Evolutionary conservation across 2,113 vertebrate species (phyloP), one percentile per base, ranked within the genome.

Genomic region (Tetraodon nigroviridis): DNA sequence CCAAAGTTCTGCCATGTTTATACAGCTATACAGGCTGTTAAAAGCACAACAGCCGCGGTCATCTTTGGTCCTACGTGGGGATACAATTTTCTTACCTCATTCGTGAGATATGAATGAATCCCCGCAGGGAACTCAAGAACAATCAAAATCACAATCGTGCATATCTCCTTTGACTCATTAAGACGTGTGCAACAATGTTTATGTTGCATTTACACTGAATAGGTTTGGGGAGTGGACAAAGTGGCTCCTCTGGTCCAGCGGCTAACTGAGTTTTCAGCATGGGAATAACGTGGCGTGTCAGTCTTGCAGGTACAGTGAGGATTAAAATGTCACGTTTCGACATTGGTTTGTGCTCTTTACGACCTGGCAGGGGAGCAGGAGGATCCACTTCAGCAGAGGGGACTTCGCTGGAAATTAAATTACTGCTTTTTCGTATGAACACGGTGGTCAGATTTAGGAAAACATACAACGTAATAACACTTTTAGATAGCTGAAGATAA

Each of bases 371-470:
- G 80, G 69, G 81, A 86, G 74, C 68, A 55, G 58, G 21, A 55
- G 73, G 80, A 82, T 77, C 61, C 5, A 29, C 73, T 87, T 81
- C 72, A 83, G 80, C 76, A 58, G 67, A 73, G 65, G 63, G 49
- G 81, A 75, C 74, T 69, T 69, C 61, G 63, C 70, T 87, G 83
- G 84, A 90, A 88, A 89, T 88, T 88, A 57, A 89, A 88, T 89
- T 86, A 88, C 63, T 54, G 58, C 58, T 79, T 69, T 76, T 83
- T 70, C 66, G 78, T 59, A 76, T 60, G 29, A 55, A 45, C 71
- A 64, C 48, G 58, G 65, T 84, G 70, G 69, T 83, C 78, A 74
- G 56, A 53, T 81, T 75, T 67, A 47, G 63, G 57, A 79, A 80
- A 74, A 52, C 55, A 56, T 47, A 27, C 67, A 71, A 50, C 82